phyloP scores from a whole-genome alignment of 2,113 vertebrate species.

The Argyrosomus japonicus region DNA sequence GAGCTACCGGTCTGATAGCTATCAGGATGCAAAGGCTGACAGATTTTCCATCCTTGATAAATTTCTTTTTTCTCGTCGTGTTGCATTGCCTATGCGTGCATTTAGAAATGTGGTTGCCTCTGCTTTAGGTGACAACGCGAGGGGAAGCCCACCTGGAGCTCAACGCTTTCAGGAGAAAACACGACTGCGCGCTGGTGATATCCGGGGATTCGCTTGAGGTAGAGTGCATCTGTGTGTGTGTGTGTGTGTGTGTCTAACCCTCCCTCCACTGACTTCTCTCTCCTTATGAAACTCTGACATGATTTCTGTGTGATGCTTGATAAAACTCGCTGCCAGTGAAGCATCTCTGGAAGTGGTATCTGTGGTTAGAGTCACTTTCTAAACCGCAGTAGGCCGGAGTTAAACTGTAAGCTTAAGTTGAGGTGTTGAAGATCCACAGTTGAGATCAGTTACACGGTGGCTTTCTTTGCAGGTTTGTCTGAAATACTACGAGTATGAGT shows the following conservation, averaged over 20 bases:
- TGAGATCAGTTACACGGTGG: constrained; percentile 20
- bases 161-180: constrained; percentile 96
- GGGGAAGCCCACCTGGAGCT: constrained; percentile 97
- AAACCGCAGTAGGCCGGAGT: constrained; percentile 20
- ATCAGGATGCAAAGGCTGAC: constrained; percentile 24
- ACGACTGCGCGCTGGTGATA: constrained; percentile 96
- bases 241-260: not conserved
- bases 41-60: constrained; percentile 42
- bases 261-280: constrained; percentile 37
- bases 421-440: constrained; percentile 14
- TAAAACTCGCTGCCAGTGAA: constrained; percentile 30
- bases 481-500: constrained; percentile 97
- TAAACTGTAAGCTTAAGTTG: constrained; percentile 49
- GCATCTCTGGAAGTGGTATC: constrained; percentile 61
- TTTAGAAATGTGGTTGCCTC: constrained; percentile 37
- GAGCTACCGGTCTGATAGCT: constrained; percentile 46
- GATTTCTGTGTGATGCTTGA: constrained; percentile 41
- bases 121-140: constrained; percentile 91
- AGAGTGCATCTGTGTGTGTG: constrained; percentile 27
- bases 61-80: not conserved
- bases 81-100: constrained; percentile 5
- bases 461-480: constrained; percentile 89
- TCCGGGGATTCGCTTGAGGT: constrained; percentile 97
- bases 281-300: constrained; percentile 46
- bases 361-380: constrained; percentile 64